Percentiles rank a stretch among this genome's conserved stretches.
Conservation (phyloP, 2,888 invertebrate genomes). For the Stenichneumon culpator region DNA sequence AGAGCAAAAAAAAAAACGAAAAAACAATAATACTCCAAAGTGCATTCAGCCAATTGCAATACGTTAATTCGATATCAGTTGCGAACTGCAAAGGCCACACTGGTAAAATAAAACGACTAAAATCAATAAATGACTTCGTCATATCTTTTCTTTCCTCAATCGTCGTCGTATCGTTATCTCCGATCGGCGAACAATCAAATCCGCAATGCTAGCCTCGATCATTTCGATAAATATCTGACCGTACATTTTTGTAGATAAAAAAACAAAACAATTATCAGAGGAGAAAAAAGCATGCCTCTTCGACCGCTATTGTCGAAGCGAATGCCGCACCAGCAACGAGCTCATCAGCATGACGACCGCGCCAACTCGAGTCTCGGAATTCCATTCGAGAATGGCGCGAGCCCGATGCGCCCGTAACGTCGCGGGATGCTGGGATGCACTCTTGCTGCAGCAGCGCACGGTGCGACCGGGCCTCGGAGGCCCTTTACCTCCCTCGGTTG, state of each 20-base stretch:
- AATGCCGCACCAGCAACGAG: not conserved
- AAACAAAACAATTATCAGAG: not conserved
- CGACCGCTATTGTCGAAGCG: not conserved
- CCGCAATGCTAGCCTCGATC: not conserved
- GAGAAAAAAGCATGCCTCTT: not conserved
- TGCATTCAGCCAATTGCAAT: not conserved
- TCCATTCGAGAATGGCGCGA: conserved; percentile 46
- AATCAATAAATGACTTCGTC: not conserved
- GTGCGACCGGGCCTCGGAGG: conserved; percentile 16
- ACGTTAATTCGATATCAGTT: too few species aligned
- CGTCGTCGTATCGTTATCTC: too few species aligned
- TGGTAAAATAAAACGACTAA: not conserved
- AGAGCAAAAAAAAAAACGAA: not conserved
- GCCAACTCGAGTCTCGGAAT: conserved; percentile 45
- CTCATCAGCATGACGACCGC: conserved; percentile 4
- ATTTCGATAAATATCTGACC: not conserved
- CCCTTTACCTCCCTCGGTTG: conserved; percentile 38
- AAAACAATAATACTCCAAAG: not conserved
- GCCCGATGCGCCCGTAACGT: conserved; percentile 32
- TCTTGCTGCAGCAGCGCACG: conserved; percentile 17
- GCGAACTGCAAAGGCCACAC: not conserved
- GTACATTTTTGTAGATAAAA: not conserved
- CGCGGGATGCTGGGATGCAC: conserved; percentile 16
- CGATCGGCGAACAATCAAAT: not conserved
- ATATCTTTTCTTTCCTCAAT: too few species aligned